Evolutionary conservation across 2,113 vertebrate genomes (phyloP).

Genomic region (Glaucomys volans): DNA sequence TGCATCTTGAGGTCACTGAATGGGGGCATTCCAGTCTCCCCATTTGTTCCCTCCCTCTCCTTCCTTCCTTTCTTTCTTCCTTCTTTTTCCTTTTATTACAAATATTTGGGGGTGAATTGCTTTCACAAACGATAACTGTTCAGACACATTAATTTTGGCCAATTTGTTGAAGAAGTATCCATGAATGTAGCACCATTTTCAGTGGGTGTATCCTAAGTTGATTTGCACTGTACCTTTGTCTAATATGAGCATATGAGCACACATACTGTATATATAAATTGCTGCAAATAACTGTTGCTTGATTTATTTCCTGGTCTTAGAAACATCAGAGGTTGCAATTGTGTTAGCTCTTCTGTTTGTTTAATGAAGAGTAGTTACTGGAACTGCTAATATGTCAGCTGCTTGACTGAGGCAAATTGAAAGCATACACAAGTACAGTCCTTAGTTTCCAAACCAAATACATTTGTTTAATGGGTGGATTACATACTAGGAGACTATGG

Average conservation of each 20-base stretch:
- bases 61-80: background rate
- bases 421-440: background rate
- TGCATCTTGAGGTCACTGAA: background rate
- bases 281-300: background rate
- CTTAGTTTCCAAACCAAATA: slow-evolving; percentile 11
- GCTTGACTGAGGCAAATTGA: background rate
- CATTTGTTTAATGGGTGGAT: background rate
- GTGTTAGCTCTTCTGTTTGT: background rate
- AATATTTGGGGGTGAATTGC: background rate
- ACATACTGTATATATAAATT: background rate
- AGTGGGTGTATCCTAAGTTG: background rate
- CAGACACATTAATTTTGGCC: background rate
- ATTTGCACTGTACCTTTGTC: background rate
- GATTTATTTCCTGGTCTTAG: background rate
- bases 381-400: background rate
- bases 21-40: background rate
- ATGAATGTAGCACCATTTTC: background rate
- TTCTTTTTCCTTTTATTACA: background rate
- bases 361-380: background rate
- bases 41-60: rapidly evolving
- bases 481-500: background rate
- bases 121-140: background rate
- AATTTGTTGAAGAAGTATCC: background rate
- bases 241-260: background rate
- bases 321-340: background rate